These are phyloP conservation scores for Ceratosolen fusciceps DNA, from an alignment of 1,140 invertebrate genomes.

Conservation along the genomic window DNA sequence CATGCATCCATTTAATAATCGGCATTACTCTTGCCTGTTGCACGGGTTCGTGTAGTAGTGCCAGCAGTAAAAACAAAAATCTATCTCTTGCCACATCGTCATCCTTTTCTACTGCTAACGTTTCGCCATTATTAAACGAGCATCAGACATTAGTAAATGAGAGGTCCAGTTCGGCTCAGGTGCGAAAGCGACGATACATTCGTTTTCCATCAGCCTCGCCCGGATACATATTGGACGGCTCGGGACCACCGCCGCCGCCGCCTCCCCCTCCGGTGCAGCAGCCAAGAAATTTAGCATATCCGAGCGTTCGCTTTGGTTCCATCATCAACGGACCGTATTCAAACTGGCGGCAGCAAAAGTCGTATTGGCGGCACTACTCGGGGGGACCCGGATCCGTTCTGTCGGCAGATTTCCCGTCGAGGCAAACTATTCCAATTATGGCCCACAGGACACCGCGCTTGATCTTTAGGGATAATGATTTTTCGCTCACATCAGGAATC, in stretches of 20 bases:
- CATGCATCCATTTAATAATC: constrained; percentile 62
- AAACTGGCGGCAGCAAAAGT: constrained; percentile 65
- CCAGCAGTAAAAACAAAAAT: constrained; percentile 18
- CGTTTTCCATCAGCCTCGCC: constrained; percentile 56
- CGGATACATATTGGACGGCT: constrained; percentile 56
- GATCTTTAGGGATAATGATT: constrained; percentile 71
- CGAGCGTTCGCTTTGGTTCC: constrained; percentile 54
- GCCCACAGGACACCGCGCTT: constrained; percentile 71
- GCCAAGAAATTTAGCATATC: constrained; percentile 55
- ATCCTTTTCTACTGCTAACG: not conserved
- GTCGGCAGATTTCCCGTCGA: constrained; percentile 62
- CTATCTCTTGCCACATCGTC: not conserved
- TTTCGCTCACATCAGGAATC: constrained; percentile 57
- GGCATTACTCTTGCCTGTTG: constrained; percentile 58
- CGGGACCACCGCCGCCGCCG: constrained; percentile 32
- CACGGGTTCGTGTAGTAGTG: constrained; percentile 48
- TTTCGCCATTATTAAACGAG: not conserved
- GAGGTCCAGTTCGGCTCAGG: not conserved
- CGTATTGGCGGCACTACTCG: constrained; percentile 61
- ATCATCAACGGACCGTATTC: constrained; percentile 41
- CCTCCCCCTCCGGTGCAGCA: not conserved
- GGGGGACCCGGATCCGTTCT: constrained; percentile 49
- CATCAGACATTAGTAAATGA: not conserved
- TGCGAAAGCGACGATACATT: constrained; percentile 59
- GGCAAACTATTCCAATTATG: constrained; percentile 65